These are phyloP conservation scores for Philereme vetulata DNA, from an alignment of 2,888 invertebrate species.

Conservation along the genomic window DNA sequence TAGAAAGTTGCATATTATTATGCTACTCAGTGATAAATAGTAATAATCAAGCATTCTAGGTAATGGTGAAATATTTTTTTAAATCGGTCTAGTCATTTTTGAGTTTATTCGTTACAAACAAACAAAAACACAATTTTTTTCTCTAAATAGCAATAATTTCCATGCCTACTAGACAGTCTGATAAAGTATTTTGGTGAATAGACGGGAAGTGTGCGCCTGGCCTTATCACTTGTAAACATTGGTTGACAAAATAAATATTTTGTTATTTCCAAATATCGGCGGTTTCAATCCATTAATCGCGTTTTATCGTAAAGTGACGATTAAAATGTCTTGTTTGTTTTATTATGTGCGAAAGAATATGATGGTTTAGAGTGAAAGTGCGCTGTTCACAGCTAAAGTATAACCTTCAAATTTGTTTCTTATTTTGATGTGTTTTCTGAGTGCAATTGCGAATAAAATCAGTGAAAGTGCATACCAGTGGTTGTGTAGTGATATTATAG, in stretches of 20 bases:
- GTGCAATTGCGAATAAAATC: constrained; percentile 14
- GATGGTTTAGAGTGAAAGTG: constrained; percentile 9
- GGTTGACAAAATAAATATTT: constrained; percentile 25
- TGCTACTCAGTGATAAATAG: no score
- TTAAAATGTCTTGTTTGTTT: not conserved
- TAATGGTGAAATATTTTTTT: no score
- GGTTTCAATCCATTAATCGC: constrained; percentile 5
- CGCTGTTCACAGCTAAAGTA: constrained; percentile 30
- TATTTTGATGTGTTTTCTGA: constrained; percentile 30
- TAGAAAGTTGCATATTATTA: no score
- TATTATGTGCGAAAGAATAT: constrained; percentile 1
- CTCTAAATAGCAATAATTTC: no score
- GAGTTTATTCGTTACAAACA: no score
- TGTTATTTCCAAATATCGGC: constrained; percentile 5
- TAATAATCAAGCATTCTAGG: no score
- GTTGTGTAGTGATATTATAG: constrained; percentile 8
- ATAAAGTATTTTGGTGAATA: no score
- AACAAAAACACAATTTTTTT: no score
- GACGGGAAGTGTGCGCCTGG: not conserved
- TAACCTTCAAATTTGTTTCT: constrained; percentile 35
- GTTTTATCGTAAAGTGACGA: not conserved
- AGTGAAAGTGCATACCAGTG: constrained; percentile 16
- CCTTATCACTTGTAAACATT: constrained; percentile 22
- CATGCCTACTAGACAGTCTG: no score
- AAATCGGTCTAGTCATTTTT: no score